Conservation (phyloP, 2,797 vertebrate species). For the Epinephelus malabaricus region DNA sequence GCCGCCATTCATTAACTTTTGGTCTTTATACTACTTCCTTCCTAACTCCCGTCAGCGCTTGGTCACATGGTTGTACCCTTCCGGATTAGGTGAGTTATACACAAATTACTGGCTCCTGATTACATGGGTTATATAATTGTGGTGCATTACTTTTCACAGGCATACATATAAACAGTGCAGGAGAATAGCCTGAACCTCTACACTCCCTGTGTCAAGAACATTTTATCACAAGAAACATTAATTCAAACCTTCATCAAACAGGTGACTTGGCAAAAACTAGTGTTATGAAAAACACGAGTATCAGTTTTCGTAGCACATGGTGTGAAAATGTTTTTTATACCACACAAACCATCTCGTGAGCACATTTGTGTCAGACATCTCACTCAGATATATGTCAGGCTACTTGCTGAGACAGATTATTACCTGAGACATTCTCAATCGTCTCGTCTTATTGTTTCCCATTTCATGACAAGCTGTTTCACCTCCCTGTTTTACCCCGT, state of each 20-base stretch:
- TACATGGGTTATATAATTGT: too few species aligned
- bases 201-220: neutral
- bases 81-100: too few species aligned
- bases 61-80: too few species aligned
- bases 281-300: neutral
- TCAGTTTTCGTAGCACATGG: neutral
- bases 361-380: constrained; percentile 28
- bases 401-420: neutral
- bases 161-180: too few species aligned
- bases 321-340: neutral
- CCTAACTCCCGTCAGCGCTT: too few species aligned
- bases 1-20: too few species aligned
- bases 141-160: too few species aligned
- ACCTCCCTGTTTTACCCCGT: constrained; percentile 15
- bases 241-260: neutral
- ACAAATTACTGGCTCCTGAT: too few species aligned
- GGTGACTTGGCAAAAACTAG: neutral
- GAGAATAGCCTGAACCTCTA: neutral
- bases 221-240: neutral
- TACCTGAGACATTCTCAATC: constrained; percentile 3
- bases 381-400: constrained; percentile 7
- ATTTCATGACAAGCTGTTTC: constrained; percentile 31
- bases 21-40: too few species aligned
- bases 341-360: neutral
- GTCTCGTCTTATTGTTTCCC: constrained; percentile 11